Conservation (phyloP, 2,797 vertebrate genomes). For the Danio kyathit region DNA sequence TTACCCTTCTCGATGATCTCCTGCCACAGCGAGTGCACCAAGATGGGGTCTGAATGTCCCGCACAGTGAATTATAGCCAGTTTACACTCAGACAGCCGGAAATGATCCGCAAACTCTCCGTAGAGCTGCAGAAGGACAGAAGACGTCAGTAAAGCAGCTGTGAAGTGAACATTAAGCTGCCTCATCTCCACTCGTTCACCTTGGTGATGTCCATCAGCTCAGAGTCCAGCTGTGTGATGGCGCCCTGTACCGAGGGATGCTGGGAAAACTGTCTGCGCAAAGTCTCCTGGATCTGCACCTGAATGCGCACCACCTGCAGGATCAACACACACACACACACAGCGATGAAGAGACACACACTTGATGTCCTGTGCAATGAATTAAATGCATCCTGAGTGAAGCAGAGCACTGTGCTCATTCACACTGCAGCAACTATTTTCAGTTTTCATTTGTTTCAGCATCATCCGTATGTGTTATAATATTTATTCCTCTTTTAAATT, state of each 20-base stretch:
- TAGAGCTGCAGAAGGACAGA: conserved; percentile 82
- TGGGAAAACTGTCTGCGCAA: conserved; percentile 89
- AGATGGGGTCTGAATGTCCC: conserved; percentile 92
- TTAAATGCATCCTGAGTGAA: no score
- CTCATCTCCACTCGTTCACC: conserved; percentile 71
- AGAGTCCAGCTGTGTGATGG: conserved; percentile 90
- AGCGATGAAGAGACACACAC: background rate
- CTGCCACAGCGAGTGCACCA: conserved; percentile 97
- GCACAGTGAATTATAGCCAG: conserved; percentile 98
- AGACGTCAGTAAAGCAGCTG: background rate
- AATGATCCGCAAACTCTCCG: conserved; percentile 96
- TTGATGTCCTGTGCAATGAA: no score
- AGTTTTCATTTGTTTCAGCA: no score
- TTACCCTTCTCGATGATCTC: conserved; percentile 96
- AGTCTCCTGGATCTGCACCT: conserved; percentile 96
- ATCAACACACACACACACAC: background rate
- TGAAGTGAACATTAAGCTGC: no score
- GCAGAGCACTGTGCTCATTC: no score
- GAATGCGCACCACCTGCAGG: conserved; percentile 92
- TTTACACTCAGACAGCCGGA: conserved; percentile 94
- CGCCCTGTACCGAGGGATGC: conserved; percentile 91
- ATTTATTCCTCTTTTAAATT: no score
- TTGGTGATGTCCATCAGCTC: conserved; percentile 98
- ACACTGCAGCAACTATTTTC: no score
- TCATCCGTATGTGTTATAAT: no score